Percentiles rank a stretch among this genome's conserved stretches.
Conservation (phyloP, 2,113 vertebrate species). For the Tympanuchus pallidicinctus region DNA sequence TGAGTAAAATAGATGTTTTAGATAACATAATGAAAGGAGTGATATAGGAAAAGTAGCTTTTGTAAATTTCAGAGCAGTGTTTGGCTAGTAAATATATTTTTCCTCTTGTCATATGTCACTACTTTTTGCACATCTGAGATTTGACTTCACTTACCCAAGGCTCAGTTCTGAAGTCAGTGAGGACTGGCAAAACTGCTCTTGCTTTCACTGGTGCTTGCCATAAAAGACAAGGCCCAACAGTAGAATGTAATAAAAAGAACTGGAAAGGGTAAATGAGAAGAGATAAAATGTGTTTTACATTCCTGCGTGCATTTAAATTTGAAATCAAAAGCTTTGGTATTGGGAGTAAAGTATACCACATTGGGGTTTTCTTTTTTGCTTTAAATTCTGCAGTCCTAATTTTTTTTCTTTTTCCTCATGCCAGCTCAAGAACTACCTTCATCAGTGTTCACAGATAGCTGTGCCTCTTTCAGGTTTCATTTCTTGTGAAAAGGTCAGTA, state of each 20-base stretch:
- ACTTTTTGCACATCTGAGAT: not conserved
- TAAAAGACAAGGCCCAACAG: not conserved
- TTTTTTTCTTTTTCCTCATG: not conserved
- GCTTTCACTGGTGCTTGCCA: not conserved
- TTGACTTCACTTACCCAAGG: not conserved
- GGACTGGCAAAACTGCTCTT: not conserved
- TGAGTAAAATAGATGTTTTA: not conserved
- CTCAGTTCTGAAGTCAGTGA: not conserved
- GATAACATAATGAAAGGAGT: not conserved
- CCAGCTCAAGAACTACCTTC: not conserved
- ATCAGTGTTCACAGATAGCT: not conserved
- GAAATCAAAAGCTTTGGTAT: not conserved
- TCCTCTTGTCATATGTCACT: not conserved
- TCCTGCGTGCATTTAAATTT: not conserved
- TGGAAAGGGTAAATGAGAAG: not conserved
- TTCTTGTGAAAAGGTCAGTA: conserved; percentile 10
- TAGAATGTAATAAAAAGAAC: not conserved
- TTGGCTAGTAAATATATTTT: not conserved
- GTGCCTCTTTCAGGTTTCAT: not conserved
- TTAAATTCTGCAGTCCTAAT: not conserved
- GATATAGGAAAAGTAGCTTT: not conserved
- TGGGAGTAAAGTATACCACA: not conserved
- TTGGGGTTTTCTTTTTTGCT: not conserved
- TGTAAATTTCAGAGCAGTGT: not conserved
- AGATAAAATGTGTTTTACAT: conserved; percentile 1